Evolutionary conservation across 2,797 vertebrate species (phyloP).

Genomic region (Loris lydekkerianus): DNA sequence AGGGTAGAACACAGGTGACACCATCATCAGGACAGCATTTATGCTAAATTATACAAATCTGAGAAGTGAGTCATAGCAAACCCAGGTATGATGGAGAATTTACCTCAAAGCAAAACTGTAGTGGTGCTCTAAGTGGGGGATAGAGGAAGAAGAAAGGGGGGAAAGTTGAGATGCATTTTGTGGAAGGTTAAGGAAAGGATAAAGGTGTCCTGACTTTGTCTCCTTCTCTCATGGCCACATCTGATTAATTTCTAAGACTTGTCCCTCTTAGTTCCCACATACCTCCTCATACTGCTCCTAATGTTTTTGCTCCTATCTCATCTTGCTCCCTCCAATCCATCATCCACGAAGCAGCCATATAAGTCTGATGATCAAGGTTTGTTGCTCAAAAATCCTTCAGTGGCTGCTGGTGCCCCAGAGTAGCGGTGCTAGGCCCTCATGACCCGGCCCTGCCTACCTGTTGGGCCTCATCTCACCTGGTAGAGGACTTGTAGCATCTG

Average conservation of each 20-base stretch:
- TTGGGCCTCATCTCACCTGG: not conserved
- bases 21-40: not conserved
- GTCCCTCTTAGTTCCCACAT: not conserved
- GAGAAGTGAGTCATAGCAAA: conserved; percentile 34
- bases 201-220: not conserved
- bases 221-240: not conserved
- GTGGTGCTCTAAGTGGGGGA: no score
- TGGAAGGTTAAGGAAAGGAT: not conserved
- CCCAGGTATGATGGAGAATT: not conserved
- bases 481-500: accelerated
- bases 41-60: not conserved
- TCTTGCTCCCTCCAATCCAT: not conserved
- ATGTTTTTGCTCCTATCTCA: not conserved
- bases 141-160: not conserved
- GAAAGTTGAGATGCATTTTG: accelerated
- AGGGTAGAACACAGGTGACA: conserved; percentile 13
- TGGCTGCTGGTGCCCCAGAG: not conserved
- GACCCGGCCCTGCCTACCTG: not conserved
- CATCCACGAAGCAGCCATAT: not conserved
- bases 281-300: accelerated
- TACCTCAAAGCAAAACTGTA: not conserved
- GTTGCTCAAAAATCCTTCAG: not conserved
- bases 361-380: not conserved
- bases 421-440: not conserved
- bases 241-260: not conserved